Percentiles rank a stretch among this genome's conserved stretches.
Evolutionary conservation across 2,888 invertebrate species (phyloP).

Genomic region (Myopa tessellatipennis): DNA sequence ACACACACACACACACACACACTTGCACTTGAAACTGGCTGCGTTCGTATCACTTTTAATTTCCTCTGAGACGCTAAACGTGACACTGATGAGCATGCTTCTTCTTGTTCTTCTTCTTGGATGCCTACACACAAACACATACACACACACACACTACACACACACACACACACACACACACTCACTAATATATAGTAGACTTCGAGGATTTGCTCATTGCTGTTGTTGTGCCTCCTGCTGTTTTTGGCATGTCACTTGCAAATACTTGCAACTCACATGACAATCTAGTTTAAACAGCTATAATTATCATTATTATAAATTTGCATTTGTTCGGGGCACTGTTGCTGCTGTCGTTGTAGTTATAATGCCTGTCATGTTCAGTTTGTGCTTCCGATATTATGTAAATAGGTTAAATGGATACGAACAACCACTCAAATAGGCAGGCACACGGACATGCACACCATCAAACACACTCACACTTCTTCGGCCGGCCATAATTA

Average conservation of each 20-base stretch:
- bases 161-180: too few relatives aligned
- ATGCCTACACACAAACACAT: background rate
- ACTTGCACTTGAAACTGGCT: slow-evolving; percentile 33
- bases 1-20: slow-evolving; percentile 27
- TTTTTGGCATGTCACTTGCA: slow-evolving; percentile 40
- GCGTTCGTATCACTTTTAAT: slow-evolving; percentile 48
- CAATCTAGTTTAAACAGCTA: slow-evolving; percentile 42
- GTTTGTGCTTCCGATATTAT: slow-evolving; percentile 46
- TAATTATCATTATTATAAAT: slow-evolving; percentile 47
- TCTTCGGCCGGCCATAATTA: slow-evolving; percentile 12
- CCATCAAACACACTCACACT: slow-evolving; percentile 23
- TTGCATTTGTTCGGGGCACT: slow-evolving; percentile 37
- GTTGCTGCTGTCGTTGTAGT: slow-evolving; percentile 16
- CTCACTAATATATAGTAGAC: too few relatives aligned
- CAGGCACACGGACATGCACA: slow-evolving; percentile 1
- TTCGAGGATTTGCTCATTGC: background rate
- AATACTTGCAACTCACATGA: slow-evolving; percentile 45
- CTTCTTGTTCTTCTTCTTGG: slow-evolving; percentile 3
- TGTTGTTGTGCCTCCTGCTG: slow-evolving; percentile 13
- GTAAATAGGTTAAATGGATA: slow-evolving; percentile 52
- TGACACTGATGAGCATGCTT: slow-evolving; percentile 33
- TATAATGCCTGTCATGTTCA: slow-evolving; percentile 41
- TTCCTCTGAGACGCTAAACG: slow-evolving; percentile 43
- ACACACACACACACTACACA: too few relatives aligned
- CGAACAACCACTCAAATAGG: slow-evolving; percentile 36